Evolutionary conservation across 2,113 vertebrate genomes (phyloP).

Genomic region (Tylochromis polylepis): DNA sequence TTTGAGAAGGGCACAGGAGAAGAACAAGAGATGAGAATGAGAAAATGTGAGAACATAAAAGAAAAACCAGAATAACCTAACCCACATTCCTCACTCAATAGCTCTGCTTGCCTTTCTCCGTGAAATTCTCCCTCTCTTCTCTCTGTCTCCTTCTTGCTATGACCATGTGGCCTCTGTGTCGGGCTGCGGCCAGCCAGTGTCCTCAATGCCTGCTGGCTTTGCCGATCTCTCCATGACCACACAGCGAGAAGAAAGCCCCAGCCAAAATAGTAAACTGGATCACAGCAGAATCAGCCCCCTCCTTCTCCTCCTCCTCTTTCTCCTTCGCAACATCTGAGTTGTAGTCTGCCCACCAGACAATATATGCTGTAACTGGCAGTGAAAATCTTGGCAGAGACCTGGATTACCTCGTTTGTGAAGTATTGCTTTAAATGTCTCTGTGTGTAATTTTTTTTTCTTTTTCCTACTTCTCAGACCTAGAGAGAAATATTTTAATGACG

Average conservation of each 20-base stretch:
- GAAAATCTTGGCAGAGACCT: slow-evolving; percentile 57
- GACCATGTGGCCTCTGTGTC: slow-evolving; percentile 55
- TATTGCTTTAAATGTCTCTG: slow-evolving; percentile 40
- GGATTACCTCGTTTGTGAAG: slow-evolving; percentile 58
- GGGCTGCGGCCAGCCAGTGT: slow-evolving; percentile 49
- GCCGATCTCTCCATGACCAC: slow-evolving; percentile 60
- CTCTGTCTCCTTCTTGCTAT: background rate
- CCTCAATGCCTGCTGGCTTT: slow-evolving; percentile 41
- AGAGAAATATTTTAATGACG: slow-evolving; percentile 45
- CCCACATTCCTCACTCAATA: slow-evolving; percentile 21
- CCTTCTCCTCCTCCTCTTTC: background rate
- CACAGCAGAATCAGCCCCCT: slow-evolving; percentile 47
- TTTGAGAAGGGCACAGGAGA: background rate
- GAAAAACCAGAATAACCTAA: slow-evolving; percentile 33
- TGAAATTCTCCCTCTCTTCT: background rate
- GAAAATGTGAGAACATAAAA: slow-evolving; percentile 13
- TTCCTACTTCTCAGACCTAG: slow-evolving; percentile 1
- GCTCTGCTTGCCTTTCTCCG: background rate
- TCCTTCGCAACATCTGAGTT: slow-evolving; percentile 50
- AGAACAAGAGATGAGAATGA: background rate
- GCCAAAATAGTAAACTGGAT: slow-evolving; percentile 68
- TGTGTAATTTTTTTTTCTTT: background rate
- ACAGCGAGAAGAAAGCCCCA: slow-evolving; percentile 69
- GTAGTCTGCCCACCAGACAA: slow-evolving; percentile 45
- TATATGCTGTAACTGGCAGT: slow-evolving; percentile 48